Evolutionary conservation across 2,113 vertebrate species (phyloP), one percentile per base, ranked within the genome.

Genomic region (Eonycteris spelaea): DNA sequence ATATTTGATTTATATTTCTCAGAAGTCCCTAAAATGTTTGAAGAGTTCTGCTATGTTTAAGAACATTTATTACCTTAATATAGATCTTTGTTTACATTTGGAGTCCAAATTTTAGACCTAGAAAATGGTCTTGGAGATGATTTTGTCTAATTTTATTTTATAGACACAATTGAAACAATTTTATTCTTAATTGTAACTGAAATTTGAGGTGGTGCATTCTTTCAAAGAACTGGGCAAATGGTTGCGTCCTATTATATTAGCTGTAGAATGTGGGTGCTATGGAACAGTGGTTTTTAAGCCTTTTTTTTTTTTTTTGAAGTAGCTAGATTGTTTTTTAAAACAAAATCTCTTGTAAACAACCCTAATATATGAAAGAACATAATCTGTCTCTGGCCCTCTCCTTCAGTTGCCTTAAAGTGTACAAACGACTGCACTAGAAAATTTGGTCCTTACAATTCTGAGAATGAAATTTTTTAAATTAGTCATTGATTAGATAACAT

Each of bases 31-130:
- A 83, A 91, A 89, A 51, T 82, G 28, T 92, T 84, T 92, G 67
- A 75, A 90, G 70, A 65, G 11, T 80, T 89, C 55, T 94, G 13
- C 35, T 68, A 9, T 53, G 70, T 93, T 89, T 87, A 67, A 94
- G 63, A 91, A 48, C 33, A 51, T 77, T 90, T 22, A 59, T 84
- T 67, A 24, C 38, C 26, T 79, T 95, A 78, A 65, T 51, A 35
- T 14, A 93, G 70, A 73, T 30, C 15, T 91, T 48, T 95, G 22
- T 86, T 86, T 92, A 82, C 78, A 80, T 57, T 73, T 85, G 48
- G 65, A 92, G 35, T 94, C 57, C 88, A 40, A 95, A 82, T 86
- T 96, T 97, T 91, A 95, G 85, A 61, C 4, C 21, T 91, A 73
- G 38, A 74, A 86, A 95, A 70, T 65, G 13, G 63, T 94, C 43